A percentile compares a stretch with the other conserved stretches of the same genome.
Conservation (phyloP, 2,797 vertebrate species). For the Molothrus ater region DNA sequence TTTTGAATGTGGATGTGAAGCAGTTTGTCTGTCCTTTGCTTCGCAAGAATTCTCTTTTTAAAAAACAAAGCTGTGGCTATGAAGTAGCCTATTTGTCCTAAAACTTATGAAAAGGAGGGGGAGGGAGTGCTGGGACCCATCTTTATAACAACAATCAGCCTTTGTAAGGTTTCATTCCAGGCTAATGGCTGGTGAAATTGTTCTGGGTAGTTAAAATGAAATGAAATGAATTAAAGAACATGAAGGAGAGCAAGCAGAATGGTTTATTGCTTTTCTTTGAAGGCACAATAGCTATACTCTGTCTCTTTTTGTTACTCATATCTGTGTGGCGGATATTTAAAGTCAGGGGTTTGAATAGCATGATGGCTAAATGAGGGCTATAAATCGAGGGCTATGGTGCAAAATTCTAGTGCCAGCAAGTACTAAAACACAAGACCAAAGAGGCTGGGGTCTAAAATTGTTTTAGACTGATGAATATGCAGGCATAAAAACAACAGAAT, state of each 20-base stretch:
- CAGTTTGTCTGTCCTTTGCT: constrained; percentile 50
- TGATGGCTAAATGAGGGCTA: constrained; percentile 66
- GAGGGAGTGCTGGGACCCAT: constrained; percentile 55
- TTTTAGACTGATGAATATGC: constrained; percentile 71
- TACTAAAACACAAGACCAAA: constrained; percentile 52
- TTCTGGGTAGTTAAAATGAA: constrained; percentile 83
- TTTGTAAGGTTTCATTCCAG: constrained; percentile 78
- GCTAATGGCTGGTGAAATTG: constrained; percentile 82
- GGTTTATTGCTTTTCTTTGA: constrained; percentile 81
- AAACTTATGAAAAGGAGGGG: constrained; percentile 65
- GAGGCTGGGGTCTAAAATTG: constrained; percentile 43
- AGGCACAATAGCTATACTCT: constrained; percentile 72
- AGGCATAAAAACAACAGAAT: constrained; percentile 16
- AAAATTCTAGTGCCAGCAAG: constrained; percentile 58
- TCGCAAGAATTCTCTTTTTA: constrained; percentile 23
- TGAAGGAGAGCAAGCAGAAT: constrained; percentile 75
- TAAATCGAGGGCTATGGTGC: constrained; percentile 69
- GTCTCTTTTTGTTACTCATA: constrained; percentile 74
- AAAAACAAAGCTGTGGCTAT: constrained; percentile 47
- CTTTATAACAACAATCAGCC: constrained; percentile 75
- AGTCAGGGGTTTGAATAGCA: constrained; percentile 67
- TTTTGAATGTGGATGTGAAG: constrained; percentile 38
- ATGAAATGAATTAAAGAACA: constrained; percentile 83
- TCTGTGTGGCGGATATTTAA: constrained; percentile 73
- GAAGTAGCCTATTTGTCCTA: constrained; percentile 58